A percentile compares a stretch with the other conserved stretches of the same genome.
Conservation (phyloP, 2,888 invertebrate genomes). For the Nemoura dubitans region DNA sequence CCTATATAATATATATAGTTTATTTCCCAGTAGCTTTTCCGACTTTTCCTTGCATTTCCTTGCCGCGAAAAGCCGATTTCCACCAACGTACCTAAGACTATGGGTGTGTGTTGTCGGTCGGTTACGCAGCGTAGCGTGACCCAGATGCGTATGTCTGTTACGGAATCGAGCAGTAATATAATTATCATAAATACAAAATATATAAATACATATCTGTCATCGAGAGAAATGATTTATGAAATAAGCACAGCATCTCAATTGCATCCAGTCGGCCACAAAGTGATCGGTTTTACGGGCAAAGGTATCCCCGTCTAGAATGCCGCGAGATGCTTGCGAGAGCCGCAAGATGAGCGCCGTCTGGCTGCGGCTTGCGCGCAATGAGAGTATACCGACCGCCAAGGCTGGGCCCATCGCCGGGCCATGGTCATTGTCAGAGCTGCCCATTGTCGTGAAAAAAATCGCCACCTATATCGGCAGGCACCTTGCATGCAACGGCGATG, state of each 20-base stretch:
- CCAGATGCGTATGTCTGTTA: background rate
- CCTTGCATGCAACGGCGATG: background rate
- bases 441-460: conserved; percentile 17
- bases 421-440: conserved; percentile 21
- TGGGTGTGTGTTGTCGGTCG: background rate
- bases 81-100: background rate
- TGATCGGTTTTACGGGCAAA: no score
- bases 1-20: no score
- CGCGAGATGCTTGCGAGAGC: background rate
- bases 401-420: background rate
- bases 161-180: background rate
- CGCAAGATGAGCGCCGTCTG: background rate
- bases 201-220: background rate
- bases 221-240: background rate
- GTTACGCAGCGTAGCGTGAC: background rate
- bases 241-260: background rate
- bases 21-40: background rate
- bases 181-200: background rate
- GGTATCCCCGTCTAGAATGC: no score
- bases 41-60: background rate
- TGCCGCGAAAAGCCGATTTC: background rate
- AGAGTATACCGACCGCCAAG: background rate
- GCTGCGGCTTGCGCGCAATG: background rate
- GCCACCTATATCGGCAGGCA: background rate
- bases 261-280: no score